A percentile compares a stretch with the other conserved stretches of the same genome.
phyloP scores from a whole-genome alignment of 2,113 vertebrate genomes.

The Ageneiosus marmoratus region DNA sequence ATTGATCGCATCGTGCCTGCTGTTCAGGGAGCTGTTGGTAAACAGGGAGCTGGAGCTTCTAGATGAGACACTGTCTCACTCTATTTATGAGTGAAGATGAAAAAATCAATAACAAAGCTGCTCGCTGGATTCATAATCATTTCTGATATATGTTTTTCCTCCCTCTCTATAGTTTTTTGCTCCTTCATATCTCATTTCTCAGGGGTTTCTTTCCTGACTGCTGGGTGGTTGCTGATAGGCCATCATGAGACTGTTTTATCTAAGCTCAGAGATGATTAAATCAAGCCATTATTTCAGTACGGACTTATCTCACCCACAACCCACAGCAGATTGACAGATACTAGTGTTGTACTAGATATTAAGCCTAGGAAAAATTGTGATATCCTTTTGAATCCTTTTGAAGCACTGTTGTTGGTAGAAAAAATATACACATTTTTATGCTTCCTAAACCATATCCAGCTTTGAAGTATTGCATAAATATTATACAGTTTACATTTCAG shows the following conservation, averaged over 20 bases:
- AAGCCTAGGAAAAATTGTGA: slow-evolving; percentile 22
- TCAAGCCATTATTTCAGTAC: slow-evolving; percentile 43
- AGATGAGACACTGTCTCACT: slow-evolving; percentile 33
- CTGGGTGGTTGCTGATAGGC: background rate
- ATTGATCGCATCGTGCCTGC: slow-evolving; percentile 32
- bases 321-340: slow-evolving; percentile 36
- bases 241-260: slow-evolving; percentile 26
- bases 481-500: slow-evolving; percentile 12
- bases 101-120: slow-evolving; percentile 50
- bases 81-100: slow-evolving; percentile 49
- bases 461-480: slow-evolving; percentile 2
- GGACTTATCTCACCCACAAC: slow-evolving; percentile 38
- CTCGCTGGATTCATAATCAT: slow-evolving; percentile 49
- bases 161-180: slow-evolving; percentile 1
- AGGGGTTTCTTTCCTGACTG: slow-evolving; percentile 19
- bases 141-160: slow-evolving; percentile 29
- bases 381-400: background rate
- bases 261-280: slow-evolving; percentile 37
- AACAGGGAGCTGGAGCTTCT: slow-evolving; percentile 39
- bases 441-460: background rate
- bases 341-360: slow-evolving; percentile 1
- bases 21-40: slow-evolving; percentile 46
- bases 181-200: slow-evolving; percentile 39
- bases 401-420: background rate
- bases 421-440: background rate